Evolutionary conservation across 2,888 invertebrate genomes (phyloP).

Genomic region (Eurois occulta): DNA sequence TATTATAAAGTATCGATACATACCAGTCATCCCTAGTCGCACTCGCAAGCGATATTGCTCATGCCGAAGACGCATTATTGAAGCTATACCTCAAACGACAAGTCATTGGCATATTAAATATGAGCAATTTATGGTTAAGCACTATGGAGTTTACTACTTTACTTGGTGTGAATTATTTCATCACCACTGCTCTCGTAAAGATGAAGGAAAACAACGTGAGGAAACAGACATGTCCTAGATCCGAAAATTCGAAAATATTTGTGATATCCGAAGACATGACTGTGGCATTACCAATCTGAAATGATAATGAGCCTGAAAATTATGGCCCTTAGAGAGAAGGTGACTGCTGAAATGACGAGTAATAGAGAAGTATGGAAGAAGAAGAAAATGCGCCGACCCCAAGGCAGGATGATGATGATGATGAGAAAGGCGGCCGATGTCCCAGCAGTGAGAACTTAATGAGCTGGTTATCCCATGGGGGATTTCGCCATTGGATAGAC

Average conservation of each 20-base stretch:
- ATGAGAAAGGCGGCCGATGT: neutral
- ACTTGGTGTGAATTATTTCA: neutral
- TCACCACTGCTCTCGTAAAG: neutral
- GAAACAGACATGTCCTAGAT: neutral
- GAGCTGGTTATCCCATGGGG: neutral
- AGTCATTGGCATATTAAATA: conserved; percentile 24
- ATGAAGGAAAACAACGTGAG: neutral
- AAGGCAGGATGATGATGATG: neutral
- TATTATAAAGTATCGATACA: neutral
- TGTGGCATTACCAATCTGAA: neutral
- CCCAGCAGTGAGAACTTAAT: neutral
- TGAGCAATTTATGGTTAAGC: conserved; percentile 12
- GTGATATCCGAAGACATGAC: neutral
- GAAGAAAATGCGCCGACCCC: neutral
- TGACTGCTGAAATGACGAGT: neutral
- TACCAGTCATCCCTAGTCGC: neutral
- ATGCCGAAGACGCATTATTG: neutral
- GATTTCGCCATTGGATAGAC: neutral
- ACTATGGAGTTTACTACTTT: neutral
- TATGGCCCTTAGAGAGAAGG: neutral
- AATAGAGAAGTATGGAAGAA: neutral
- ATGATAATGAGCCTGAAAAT: neutral
- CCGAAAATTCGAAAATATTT: neutral
- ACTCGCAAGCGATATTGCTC: conserved; percentile 31
- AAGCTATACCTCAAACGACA: conserved; percentile 28